A percentile compares a stretch with the other conserved stretches of the same genome.
Evolutionary conservation across 2,113 vertebrate species (phyloP).

Genomic region (Gymnorhina tibicen): DNA sequence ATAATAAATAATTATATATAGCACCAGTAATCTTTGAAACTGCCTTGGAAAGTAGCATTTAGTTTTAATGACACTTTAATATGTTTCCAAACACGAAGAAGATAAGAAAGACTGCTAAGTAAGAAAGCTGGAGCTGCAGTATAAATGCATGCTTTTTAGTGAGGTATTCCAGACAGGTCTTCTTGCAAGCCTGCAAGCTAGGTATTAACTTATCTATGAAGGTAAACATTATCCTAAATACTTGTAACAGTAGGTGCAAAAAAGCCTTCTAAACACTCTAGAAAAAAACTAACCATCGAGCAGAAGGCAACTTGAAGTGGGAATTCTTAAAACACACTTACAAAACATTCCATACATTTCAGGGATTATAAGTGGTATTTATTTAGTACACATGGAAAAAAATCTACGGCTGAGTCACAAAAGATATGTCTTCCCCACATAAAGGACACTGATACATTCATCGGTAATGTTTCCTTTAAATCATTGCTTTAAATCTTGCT

Average conservation of each 20-base stretch:
- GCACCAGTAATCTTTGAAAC: background rate
- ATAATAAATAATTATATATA: background rate
- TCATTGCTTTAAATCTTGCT: background rate
- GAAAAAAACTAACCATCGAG: background rate
- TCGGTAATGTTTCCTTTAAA: background rate
- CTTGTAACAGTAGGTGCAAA: background rate
- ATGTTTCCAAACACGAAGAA: background rate
- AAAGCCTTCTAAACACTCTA: background rate
- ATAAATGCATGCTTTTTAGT: background rate
- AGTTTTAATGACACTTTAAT: background rate
- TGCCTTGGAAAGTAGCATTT: background rate
- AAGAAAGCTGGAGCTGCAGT: background rate
- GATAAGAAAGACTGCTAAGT: background rate
- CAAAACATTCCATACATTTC: constrained; percentile 17
- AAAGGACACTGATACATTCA: background rate
- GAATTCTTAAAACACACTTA: background rate
- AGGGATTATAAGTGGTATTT: background rate
- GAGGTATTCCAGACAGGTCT: background rate
- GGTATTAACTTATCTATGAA: constrained; percentile 7
- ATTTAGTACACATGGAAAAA: background rate
- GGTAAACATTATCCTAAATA: background rate
- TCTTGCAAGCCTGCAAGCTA: background rate
- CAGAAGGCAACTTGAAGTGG: background rate
- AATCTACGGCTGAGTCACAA: background rate
- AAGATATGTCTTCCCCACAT: background rate